Base-by-base conservation (phyloP, 2,797 vertebrate genomes). In the Myotis pilosus region DNA sequence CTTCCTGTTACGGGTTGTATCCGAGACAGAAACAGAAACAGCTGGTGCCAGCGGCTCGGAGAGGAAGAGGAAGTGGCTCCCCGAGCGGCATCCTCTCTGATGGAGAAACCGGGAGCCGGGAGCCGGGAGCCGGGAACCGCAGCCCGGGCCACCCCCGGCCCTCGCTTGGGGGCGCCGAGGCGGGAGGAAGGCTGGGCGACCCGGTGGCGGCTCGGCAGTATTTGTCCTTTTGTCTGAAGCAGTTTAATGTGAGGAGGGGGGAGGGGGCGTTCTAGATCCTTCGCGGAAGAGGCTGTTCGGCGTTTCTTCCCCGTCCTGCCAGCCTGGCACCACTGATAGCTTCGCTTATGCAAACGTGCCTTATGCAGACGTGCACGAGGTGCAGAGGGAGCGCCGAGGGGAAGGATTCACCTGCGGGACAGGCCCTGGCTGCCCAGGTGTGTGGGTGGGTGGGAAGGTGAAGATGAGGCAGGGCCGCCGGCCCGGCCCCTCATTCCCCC, bases 31-130 rank as follows among this genome's bases (percentile, higher is more conserved):
- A 28, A 62, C 60, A 25, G 55, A 12, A 30, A 51, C 49, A 6
- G 2, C 60, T 15, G 60, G 60, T 11, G 74, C 7, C 33, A 5
- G 76, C 47, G 60, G 23, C 57, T 20, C 30, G 0, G 33, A 9
- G 88, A 68, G 91, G 66, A 55, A 23, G 85, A 94, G 95, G 95
- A 96, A 88, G 95, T 80, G 93, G 72, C 55, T 25, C 23, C 30
- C 87, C 28, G 41, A 17, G 64, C 7, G 93, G 57, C 89, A 47
- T n/a, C n/a, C 71, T 36, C 6, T 11, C 20, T 0, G 38, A 13
- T 49, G 81, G 68, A 36, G 81, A 55, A 57, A n/a, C 20, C 28
- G 23, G 25, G 49, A 8, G 47, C 47, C 47, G 47, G 47, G 49
- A 13, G 7, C 16, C 3, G 66, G 25, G 49, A 8, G 47, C 47